Evolutionary conservation across 2,797 vertebrate species (phyloP), one percentile per base, ranked within the genome.

Genomic region (Lycodopsis pacificus): DNA sequence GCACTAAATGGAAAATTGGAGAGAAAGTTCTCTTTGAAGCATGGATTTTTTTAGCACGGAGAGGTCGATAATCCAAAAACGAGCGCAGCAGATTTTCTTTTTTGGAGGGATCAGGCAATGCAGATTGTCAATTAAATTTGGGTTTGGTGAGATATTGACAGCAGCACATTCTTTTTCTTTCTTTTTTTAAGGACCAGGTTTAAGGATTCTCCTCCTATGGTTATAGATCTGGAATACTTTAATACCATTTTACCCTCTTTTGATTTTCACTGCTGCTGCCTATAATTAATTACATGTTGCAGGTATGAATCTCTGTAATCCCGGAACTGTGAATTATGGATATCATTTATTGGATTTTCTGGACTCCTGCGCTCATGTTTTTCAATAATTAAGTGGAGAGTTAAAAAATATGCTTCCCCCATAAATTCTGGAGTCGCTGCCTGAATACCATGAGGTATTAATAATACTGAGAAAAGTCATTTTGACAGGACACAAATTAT

Each of bases 141-240:
- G 90, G 84, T 90, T 90, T 80, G 91, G 83, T 86, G 68, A 87
- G 86, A 87, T 94, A 92, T 94, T 91, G 92, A 92, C 90, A 88
- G 80, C 83, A 73, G 79, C 76, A 42, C 11, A 69, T 86, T 82
- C 63, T 83, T 80, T 86, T 79, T 84, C 48, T 54, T 86, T 84
- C 86, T 86, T 80, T 62, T 84, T 90, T 88, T 88, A 91, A 92
- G 85, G 85, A 83, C 61, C 71, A 80, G 89, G 80, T 92, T 93
- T 93, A 88, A 85, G 48, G 83, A 88, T 89, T 91, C 91, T 91
- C 91, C 88, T 91, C 79, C 78, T 76, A 25, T 77, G 85, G 83
- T 90, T 94, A 92, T 92, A 82, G 92, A 93, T 94, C 89, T 89
- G 88, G 92, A 94, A 94, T 94, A 93, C 88, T 81, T 94, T 93